These are phyloP conservation scores for Psittacula echo DNA, from an alignment of 2,797 vertebrate species.

Conservation along the genomic window DNA sequence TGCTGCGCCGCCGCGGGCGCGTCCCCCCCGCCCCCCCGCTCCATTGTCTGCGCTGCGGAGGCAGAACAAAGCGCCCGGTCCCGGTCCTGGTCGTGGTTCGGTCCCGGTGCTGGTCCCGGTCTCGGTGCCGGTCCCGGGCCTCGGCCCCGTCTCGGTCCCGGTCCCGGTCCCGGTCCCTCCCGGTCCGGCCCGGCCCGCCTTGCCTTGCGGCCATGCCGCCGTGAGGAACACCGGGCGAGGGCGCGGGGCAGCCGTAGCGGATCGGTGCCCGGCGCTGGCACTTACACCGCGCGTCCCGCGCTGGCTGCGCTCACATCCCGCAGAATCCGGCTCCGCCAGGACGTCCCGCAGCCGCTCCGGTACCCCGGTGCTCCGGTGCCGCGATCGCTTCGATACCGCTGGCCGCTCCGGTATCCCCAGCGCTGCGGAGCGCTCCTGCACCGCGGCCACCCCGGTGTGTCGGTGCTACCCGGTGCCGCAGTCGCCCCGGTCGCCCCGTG, in stretches of 20 bases:
- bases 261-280: background rate
- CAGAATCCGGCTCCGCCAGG: background rate
- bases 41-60: slow-evolving; percentile 64
- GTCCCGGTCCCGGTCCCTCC: background rate
- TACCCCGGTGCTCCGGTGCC: slow-evolving; percentile 7
- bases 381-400: background rate
- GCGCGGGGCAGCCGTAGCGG: background rate
- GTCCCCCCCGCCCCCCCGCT: background rate
- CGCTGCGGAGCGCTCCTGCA: background rate
- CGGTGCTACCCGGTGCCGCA: slow-evolving; percentile 18
- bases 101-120: no score
- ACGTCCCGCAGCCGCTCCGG: background rate
- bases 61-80: slow-evolving; percentile 71
- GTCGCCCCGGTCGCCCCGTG: slow-evolving; percentile 44
- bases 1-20: slow-evolving; percentile 25
- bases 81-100: background rate
- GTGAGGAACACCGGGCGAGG: background rate
- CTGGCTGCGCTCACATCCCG: slow-evolving; percentile 9
- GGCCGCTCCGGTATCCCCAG: background rate
- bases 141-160: background rate
- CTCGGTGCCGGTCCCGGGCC: background rate
- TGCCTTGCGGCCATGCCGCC: background rate
- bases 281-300: slow-evolving; percentile 12
- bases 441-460: background rate
- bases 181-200: background rate